These are phyloP conservation scores for Colletes latitarsis DNA, from an alignment of 1,140 invertebrate species.

Conservation along the genomic window DNA sequence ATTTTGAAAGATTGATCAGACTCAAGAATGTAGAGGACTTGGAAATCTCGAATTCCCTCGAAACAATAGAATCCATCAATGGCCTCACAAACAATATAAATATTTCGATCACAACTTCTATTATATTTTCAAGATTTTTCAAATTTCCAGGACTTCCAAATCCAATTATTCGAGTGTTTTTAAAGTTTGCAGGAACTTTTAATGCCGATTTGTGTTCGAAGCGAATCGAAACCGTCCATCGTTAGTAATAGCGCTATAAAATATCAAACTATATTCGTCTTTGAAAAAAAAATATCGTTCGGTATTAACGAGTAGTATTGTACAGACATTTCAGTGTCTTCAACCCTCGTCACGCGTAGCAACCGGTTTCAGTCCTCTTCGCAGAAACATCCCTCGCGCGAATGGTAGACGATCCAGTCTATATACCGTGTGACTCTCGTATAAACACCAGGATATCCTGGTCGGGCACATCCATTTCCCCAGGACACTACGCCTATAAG, in stretches of 20 bases:
- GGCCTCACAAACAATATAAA: no score
- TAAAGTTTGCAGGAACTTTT: neutral
- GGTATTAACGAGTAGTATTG: neutral
- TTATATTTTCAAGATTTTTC: neutral
- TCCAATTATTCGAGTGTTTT: neutral
- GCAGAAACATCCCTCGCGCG: constrained; percentile 84
- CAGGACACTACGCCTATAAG: constrained; percentile 85
- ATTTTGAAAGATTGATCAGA: neutral
- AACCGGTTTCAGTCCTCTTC: constrained; percentile 53
- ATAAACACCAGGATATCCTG: constrained; percentile 87
- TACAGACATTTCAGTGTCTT: neutral
- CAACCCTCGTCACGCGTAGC: no score
- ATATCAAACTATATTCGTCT: neutral
- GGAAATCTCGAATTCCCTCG: neutral
- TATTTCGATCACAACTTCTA: neutral
- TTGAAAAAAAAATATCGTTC: neutral
- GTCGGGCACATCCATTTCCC: constrained; percentile 81
- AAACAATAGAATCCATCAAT: neutral
- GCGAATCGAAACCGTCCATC: neutral
- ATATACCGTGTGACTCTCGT: constrained; percentile 86
- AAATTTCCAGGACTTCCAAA: neutral
- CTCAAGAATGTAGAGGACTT: neutral
- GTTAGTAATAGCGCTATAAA: neutral
- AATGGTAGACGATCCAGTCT: constrained; percentile 85
- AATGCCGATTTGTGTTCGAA: neutral